Conservation (phyloP, 1,140 invertebrate genomes). For the Trialeurodes vaporariorum region DNA sequence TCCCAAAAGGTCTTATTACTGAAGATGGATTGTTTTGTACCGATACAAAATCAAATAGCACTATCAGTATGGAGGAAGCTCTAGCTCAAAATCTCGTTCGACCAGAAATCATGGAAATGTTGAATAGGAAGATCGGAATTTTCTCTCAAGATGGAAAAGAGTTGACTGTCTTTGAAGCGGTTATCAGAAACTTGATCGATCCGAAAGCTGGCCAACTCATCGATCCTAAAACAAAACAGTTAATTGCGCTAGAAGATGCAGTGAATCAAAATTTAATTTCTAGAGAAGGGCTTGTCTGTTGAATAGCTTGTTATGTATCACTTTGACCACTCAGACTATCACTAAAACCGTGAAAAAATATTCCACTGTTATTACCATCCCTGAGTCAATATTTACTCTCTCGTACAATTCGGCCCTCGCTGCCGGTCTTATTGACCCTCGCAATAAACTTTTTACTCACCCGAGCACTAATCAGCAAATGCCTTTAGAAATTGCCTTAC, state of each 20-base stretch:
- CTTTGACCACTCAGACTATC: slow-evolving; percentile 69
- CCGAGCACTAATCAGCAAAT: slow-evolving; percentile 60
- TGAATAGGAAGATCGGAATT: slow-evolving; percentile 68
- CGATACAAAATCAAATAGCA: slow-evolving; percentile 60
- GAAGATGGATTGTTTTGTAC: slow-evolving; percentile 54
- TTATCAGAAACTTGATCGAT: slow-evolving; percentile 69
- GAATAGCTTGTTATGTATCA: slow-evolving; percentile 70
- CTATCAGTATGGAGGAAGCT: slow-evolving; percentile 49
- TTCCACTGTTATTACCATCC: slow-evolving; percentile 13
- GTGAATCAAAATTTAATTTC: slow-evolving; percentile 73
- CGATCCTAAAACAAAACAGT: slow-evolving; percentile 59
- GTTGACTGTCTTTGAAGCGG: slow-evolving; percentile 71
- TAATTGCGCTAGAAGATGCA: slow-evolving; percentile 71
- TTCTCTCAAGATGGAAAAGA: slow-evolving; percentile 51
- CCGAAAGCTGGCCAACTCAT: slow-evolving; percentile 73
- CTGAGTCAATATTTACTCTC: slow-evolving; percentile 39
- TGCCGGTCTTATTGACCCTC: slow-evolving; percentile 67
- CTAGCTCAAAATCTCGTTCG: slow-evolving; percentile 51
- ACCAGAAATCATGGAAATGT: slow-evolving; percentile 70
- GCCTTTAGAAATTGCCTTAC: slow-evolving; percentile 69
- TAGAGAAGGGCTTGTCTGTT: slow-evolving; percentile 72
- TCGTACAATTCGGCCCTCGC: slow-evolving; percentile 64
- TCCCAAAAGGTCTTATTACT: slow-evolving; percentile 64
- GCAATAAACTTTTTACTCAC: slow-evolving; percentile 63
- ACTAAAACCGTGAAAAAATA: slow-evolving; percentile 56